Conservation (phyloP, 1,140 invertebrate species). For the Ips typographus region DNA sequence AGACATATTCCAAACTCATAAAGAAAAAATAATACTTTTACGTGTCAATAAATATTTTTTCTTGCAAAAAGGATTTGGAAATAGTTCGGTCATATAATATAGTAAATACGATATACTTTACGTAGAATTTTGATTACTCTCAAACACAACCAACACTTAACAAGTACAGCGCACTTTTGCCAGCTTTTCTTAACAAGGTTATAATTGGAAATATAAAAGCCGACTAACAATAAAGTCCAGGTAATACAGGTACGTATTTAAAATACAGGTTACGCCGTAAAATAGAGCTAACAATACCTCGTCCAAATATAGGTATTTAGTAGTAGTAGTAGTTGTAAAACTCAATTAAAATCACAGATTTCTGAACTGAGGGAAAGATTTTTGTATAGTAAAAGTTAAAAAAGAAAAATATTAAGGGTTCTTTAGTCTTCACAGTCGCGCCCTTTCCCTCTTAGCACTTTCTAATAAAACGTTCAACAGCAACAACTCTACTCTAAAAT, state of each 20-base stretch:
- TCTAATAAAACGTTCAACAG: slow-evolving; percentile 14
- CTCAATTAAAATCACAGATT: slow-evolving; percentile 34
- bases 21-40: no score
- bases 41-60: neutral
- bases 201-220: neutral
- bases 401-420: neutral
- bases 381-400: neutral
- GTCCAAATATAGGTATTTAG: slow-evolving; percentile 8
- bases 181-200: neutral
- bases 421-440: neutral
- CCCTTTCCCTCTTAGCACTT: slow-evolving; percentile 13
- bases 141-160: slow-evolving; percentile 33
- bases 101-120: slow-evolving; percentile 2
- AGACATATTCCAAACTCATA: neutral
- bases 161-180: no score
- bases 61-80: no score
- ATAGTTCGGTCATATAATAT: neutral
- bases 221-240: neutral
- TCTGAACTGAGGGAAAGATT: slow-evolving; percentile 25
- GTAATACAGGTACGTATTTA: neutral
- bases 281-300: slow-evolving; percentile 32
- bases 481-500: slow-evolving; percentile 5
- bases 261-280: neutral
- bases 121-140: slow-evolving; percentile 33
- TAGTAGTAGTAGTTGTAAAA: neutral